Evolutionary conservation across 2,888 invertebrate genomes (phyloP).

Genomic region (Pterostichus madidus): DNA sequence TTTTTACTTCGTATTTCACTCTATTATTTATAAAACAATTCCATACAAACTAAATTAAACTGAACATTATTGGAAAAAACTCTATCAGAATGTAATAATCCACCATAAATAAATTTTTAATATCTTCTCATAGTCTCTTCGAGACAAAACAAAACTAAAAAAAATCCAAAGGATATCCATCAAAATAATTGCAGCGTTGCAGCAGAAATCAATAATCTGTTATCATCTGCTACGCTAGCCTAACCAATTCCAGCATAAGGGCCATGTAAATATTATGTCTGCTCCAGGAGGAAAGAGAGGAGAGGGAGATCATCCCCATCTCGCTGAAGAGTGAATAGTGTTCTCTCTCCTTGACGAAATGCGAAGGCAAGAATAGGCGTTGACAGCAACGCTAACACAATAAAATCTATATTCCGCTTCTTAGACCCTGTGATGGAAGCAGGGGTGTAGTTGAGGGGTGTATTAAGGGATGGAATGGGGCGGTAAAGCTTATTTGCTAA

Average conservation of each 20-base stretch:
- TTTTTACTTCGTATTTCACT: too few relatives aligned
- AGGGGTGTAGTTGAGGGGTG: too few relatives aligned
- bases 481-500: too few relatives aligned
- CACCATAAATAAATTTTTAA: slow-evolving; percentile 38
- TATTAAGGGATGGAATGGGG: too few relatives aligned
- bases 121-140: slow-evolving; percentile 1
- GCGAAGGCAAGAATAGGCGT: slow-evolving; percentile 43
- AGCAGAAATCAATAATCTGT: slow-evolving; percentile 27
- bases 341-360: neutral
- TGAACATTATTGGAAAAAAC: neutral
- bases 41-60: neutral
- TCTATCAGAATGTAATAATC: slow-evolving; percentile 27
- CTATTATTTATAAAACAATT: neutral
- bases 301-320: neutral
- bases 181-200: slow-evolving; percentile 32
- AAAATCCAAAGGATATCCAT: slow-evolving; percentile 27
- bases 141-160: slow-evolving; percentile 4
- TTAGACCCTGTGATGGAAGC: neutral
- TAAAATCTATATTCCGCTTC: slow-evolving; percentile 61
- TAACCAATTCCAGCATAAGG: slow-evolving; percentile 41
- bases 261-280: slow-evolving; percentile 60
- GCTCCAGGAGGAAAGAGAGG: slow-evolving; percentile 18
- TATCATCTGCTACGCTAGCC: slow-evolving; percentile 35
- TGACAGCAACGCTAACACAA: slow-evolving; percentile 55
- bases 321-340: slow-evolving; percentile 20